These are phyloP conservation scores for Pristionchus exspectatus DNA, from an alignment of 2,888 invertebrate species.

Conservation along the genomic window DNA sequence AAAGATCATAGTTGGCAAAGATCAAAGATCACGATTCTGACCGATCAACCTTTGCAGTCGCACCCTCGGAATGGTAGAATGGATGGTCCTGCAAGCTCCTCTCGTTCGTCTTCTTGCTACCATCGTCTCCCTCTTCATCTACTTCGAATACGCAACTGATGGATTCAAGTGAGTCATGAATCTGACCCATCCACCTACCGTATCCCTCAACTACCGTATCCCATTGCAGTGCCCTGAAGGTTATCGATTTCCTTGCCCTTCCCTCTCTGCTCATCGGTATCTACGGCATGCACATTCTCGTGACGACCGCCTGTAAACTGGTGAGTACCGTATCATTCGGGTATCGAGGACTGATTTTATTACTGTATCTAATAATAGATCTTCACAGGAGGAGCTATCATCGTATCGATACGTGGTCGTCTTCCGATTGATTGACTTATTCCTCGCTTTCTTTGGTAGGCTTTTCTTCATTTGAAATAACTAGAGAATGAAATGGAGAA, in stretches of 20 bases:
- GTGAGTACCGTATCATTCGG: conserved; percentile 19
- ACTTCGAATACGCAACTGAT: conserved; percentile 74
- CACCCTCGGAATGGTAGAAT: conserved; percentile 72
- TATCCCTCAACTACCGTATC: conserved; percentile 2
- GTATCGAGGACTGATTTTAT: background rate
- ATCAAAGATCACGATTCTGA: background rate
- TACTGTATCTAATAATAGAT: background rate
- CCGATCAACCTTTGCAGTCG: conserved; percentile 57
- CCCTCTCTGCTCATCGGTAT: conserved; percentile 75
- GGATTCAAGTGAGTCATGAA: conserved; percentile 68
- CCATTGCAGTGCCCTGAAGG: conserved; percentile 70
- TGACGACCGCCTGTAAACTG: conserved; percentile 57
- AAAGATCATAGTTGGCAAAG: background rate
- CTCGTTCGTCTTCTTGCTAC: conserved; percentile 73
- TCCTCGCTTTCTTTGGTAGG: conserved; percentile 59
- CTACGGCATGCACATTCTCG: conserved; percentile 78
- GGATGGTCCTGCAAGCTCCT: conserved; percentile 76
- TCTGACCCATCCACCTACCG: conserved; percentile 21
- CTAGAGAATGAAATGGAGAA: background rate
- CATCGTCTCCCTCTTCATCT: conserved; percentile 73
- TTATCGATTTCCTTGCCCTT: conserved; percentile 75
- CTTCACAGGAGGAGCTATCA: conserved; percentile 71
- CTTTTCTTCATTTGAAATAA: background rate
- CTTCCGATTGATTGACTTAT: conserved; percentile 66
- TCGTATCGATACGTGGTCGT: conserved; percentile 74